These are phyloP conservation scores for Sceliomorpha sp. DNA, from an alignment of 2,888 invertebrate species.

Conservation along the genomic window DNA sequence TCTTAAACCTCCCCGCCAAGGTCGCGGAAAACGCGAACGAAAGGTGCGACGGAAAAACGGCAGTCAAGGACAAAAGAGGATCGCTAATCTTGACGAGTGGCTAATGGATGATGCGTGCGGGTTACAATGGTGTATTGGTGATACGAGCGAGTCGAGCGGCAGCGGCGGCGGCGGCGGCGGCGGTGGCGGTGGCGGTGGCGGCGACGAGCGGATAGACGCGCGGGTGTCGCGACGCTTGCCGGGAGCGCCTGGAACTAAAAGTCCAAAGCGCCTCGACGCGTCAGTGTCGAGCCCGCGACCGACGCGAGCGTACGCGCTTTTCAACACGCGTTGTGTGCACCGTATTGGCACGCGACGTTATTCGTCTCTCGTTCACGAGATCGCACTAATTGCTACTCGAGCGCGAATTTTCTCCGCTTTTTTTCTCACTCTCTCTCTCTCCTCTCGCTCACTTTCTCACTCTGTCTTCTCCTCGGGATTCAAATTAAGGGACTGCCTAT, in stretches of 20 bases:
- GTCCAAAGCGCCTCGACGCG: constrained; percentile 71
- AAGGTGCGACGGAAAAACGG: too few species aligned
- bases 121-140: constrained; percentile 57
- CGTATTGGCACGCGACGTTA: constrained; percentile 43
- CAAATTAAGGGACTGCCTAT: background rate
- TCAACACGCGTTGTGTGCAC: constrained; percentile 58
- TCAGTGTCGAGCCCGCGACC: constrained; percentile 79
- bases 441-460: background rate
- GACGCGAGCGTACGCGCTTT: constrained; percentile 76
- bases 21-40: too few species aligned
- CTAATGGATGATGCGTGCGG: constrained; percentile 52
- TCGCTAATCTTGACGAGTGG: constrained; percentile 49
- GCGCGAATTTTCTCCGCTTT: constrained; percentile 31
- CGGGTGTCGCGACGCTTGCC: constrained; percentile 77
- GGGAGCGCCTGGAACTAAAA: constrained; percentile 76
- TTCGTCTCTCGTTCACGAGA: constrained; percentile 31
- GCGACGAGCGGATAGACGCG: constrained; percentile 47
- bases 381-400: constrained; percentile 33
- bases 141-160: constrained; percentile 51
- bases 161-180: constrained; percentile 25
- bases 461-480: background rate
- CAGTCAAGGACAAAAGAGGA: constrained; percentile 12
- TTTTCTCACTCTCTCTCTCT: constrained; percentile 1
- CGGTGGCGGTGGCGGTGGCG: constrained; percentile 26
- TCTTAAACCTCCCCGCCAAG: too few species aligned